Base-by-base conservation (phyloP, 2,797 vertebrate species). In the Macropodus opercularis region DNA sequence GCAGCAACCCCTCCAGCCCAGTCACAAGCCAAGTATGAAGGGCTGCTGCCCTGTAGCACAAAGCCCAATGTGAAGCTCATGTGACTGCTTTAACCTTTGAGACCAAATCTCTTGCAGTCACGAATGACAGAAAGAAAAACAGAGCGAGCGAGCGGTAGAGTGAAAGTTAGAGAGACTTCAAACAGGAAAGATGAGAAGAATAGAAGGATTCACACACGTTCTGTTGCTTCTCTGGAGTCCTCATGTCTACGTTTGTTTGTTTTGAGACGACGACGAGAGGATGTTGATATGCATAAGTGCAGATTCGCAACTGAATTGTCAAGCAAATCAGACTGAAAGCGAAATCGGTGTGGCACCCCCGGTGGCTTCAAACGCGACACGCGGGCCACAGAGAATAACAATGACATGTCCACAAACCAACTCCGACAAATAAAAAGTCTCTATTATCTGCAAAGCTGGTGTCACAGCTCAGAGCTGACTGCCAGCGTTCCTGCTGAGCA, bases 11-110 rank as follows among this genome's bases (percentile, higher is more conserved):
- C 52, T 69, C 49, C 29, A 77, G 42, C 44, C 42, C 35, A 69
- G 89, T 91, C 90, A 90, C 88, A 89, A 85, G 89, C 72, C 60
- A 38, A 73, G 72, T 69, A 69, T 73, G 80, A 70, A 73, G 66
- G 56, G 63, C 74, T 79, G 53, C 77, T 87, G 79, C 86, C 77
- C 83, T 72, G 84, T 79, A 80, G 84, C 79, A 88, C 79, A 79
- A 77, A 85, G 83, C 85, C 81, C 83, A 90, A 77, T 56, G 84
- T 89, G 89, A 79, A 81, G 69, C 81, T 81, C 91, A 91, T 92
- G 90, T 92, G 89, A 92, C 81, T 74, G 84, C 67, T 88, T 86
- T 89, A 90, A 87, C 86, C 86, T 86, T 81, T 81, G 71, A 68
- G 62, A 71, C 77, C 52, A 88, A 90, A 91, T 89, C 87, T 85